Conservation (phyloP, 2,888 invertebrate genomes). For the Rutpela maculata region DNA sequence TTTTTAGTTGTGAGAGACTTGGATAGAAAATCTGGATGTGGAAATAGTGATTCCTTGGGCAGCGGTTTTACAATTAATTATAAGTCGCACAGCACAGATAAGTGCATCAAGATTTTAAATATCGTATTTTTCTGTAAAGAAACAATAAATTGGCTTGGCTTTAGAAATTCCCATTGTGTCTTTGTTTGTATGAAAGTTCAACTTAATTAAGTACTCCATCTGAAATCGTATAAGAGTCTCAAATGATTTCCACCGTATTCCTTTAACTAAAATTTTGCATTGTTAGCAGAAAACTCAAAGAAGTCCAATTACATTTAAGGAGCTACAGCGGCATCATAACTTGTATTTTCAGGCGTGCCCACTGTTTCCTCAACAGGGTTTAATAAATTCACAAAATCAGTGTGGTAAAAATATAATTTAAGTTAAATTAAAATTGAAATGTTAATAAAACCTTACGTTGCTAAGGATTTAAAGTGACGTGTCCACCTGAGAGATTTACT, state of each 20-base stretch:
- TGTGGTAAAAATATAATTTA: no score
- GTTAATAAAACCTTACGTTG: no score
- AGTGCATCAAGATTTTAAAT: neutral
- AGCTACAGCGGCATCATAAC: neutral
- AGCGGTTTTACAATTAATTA: neutral
- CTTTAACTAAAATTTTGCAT: constrained; percentile 16
- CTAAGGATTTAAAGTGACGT: no score
- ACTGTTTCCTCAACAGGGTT: neutral
- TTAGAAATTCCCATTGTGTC: constrained; percentile 14
- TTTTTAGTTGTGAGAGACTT: no score
- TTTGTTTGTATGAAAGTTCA: constrained; percentile 24
- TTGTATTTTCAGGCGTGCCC: neutral
- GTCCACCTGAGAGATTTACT: no score
- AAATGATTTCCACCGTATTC: neutral
- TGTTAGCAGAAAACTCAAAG: constrained; percentile 9
- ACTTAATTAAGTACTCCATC: constrained; percentile 22
- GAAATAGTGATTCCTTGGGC: no score
- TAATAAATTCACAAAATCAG: neutral
- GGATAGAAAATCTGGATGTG: no score
- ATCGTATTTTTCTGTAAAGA: neutral
- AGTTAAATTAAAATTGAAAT: no score
- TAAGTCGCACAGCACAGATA: neutral
- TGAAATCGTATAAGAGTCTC: constrained; percentile 12
- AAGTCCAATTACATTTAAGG: constrained; percentile 1
- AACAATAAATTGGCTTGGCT: constrained; percentile 2